phyloP scores from a whole-genome alignment of 2,113 vertebrate genomes.

The Hippoglossus stenolepis region DNA sequence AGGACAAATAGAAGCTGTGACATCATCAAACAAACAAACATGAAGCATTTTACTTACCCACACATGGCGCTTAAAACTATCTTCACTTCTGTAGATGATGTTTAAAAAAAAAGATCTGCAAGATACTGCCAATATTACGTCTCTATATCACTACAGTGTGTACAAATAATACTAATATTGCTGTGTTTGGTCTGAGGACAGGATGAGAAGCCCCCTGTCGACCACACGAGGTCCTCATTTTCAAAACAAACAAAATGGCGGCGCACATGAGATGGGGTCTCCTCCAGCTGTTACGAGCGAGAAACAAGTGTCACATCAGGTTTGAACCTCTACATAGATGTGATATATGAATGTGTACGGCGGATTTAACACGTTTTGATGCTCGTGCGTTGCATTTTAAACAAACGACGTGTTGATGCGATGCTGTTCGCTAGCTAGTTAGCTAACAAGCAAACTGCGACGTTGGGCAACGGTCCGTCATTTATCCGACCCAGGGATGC shows the following conservation, averaged over 20 bases:
- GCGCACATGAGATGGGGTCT: constrained; percentile 74
- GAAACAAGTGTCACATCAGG: constrained; percentile 53
- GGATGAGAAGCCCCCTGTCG: background rate
- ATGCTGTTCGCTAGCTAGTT: constrained; percentile 9
- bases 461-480: background rate
- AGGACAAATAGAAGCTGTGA: no score
- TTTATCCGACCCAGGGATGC: background rate
- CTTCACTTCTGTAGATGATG: no score
- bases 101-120: no score
- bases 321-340: constrained; percentile 24
- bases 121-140: no score
- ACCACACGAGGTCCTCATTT: constrained; percentile 58
- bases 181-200: background rate
- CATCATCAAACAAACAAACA: no score
- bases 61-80: no score
- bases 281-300: constrained; percentile 52
- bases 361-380: background rate
- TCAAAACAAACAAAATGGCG: constrained; percentile 85
- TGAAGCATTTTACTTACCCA: no score
- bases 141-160: no score
- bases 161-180: no score
- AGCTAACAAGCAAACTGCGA: constrained; percentile 27
- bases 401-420: background rate
- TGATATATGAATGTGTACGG: background rate
- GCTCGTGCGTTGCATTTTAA: background rate